Evolutionary conservation across 1,140 invertebrate species (phyloP).

Genomic region (Drosophila repletoides): DNA sequence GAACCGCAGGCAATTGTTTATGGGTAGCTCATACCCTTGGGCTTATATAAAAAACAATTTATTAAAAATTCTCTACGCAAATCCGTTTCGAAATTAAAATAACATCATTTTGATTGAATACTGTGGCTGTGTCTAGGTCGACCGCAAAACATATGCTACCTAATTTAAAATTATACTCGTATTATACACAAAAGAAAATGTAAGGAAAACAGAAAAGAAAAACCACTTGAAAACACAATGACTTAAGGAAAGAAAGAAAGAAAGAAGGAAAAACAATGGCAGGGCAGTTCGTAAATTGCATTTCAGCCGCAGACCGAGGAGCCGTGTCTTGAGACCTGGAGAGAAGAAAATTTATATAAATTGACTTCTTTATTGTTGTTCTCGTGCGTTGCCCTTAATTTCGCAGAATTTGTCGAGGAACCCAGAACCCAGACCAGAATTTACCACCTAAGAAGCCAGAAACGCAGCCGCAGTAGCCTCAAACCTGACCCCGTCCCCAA

Average conservation of each 20-base stretch:
- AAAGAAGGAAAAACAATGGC: constrained; percentile 45
- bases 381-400: constrained; percentile 63
- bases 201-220: constrained; percentile 30
- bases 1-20: constrained; percentile 47
- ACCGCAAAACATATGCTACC: constrained; percentile 76
- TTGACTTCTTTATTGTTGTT: constrained; percentile 72
- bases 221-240: constrained; percentile 54
- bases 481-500: constrained; percentile 3
- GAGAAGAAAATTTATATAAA: constrained; percentile 77
- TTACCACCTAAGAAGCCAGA: constrained; percentile 76
- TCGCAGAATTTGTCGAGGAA: constrained; percentile 61
- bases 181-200: constrained; percentile 58
- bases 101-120: constrained; percentile 79
- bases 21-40: constrained; percentile 17
- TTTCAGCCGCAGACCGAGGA: constrained; percentile 48
- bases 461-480: constrained; percentile 56
- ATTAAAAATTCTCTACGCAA: constrained; percentile 79
- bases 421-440: constrained; percentile 49
- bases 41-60: constrained; percentile 63
- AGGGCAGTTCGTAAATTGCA: constrained; percentile 66
- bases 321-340: constrained; percentile 13
- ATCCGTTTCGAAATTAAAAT: constrained; percentile 73
- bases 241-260: constrained; percentile 29
- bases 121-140: constrained; percentile 14
- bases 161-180: constrained; percentile 67